Conservation (phyloP, 2,113 vertebrate species). For the Chaenogobius annularis region DNA sequence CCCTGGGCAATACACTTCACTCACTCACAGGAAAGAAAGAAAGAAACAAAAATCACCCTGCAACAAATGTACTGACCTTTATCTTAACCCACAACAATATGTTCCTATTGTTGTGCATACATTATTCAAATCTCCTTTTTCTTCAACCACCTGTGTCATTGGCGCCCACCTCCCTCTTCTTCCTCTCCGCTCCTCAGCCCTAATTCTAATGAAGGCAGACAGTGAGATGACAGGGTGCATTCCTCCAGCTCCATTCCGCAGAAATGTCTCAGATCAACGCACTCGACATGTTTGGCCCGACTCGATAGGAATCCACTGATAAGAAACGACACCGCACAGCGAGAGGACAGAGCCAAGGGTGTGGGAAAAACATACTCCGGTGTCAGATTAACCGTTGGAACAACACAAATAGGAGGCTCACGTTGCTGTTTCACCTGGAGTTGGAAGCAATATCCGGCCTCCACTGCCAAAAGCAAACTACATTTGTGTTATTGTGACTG, state of each 20-base stretch:
- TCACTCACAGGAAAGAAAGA: not conserved
- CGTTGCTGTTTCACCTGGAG: not conserved
- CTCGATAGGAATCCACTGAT: constrained; percentile 63
- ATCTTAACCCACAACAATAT: not conserved
- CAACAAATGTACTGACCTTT: not conserved
- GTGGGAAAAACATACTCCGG: constrained; percentile 31
- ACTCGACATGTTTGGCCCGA: constrained; percentile 58
- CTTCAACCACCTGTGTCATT: constrained; percentile 8
- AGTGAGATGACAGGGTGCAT: constrained; percentile 35
- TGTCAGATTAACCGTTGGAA: constrained; percentile 31
- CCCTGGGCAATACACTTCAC: not conserved
- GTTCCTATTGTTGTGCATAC: not conserved
- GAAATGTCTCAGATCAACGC: constrained; percentile 57
- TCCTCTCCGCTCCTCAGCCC: not conserved
- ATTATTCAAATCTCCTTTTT: constrained; percentile 18
- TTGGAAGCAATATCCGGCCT: not conserved
- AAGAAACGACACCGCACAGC: constrained; percentile 36
- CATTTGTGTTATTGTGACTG: not conserved
- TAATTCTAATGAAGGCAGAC: constrained; percentile 27
- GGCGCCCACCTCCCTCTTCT: constrained; percentile 3
- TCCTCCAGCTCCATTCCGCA: constrained; percentile 39
- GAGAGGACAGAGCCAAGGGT: constrained; percentile 22
- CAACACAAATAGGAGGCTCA: constrained; percentile 23
- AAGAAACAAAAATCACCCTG: too few species aligned
- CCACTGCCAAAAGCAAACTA: not conserved